Evolutionary conservation across 2,888 invertebrate species (phyloP), one percentile per base, ranked within the genome.

Genomic region (Drosophila cognata): DNA sequence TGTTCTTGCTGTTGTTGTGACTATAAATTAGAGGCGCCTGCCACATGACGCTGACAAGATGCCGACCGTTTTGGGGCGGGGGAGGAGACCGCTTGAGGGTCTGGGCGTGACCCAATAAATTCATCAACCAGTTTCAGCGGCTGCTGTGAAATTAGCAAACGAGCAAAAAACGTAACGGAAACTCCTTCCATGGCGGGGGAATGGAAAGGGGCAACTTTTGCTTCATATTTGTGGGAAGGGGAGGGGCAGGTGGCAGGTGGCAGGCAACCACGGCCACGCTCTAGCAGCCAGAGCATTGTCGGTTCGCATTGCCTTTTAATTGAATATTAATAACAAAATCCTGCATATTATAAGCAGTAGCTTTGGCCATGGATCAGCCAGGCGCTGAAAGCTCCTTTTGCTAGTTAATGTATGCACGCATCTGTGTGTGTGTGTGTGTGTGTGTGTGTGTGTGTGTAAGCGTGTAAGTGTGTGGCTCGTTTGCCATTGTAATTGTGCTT

Each of bases 301-400:
- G n/a, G 25, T 28, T 38, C 50, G 28, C 29, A n/a, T 21, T 63
- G 67, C 62, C 73, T 77, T 84, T 82, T 86, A 89, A 87, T 87
- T 87, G 90, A 87, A 87, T 87, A 89, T 87, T 87, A 87, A 87
- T 87, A 82, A 85, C 81, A 81, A 88, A 87, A 89, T 89, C 86
- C 86, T 76, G 84, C 88, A 85, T 88, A 85, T 83, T 81, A 85
- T 65, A 65, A 71, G 55, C 66, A 58, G 53, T 61, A 59, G 41
- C 48, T 8, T 25, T 46, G 46, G 48, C 48, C 57, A 69, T 58
- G 71, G 74, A 74, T 74, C 62, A 70, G 43, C 57, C 41, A 46
- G 58, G 16, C 36, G 36, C 35, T 25, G 21, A 46, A 46, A 63
- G 68, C 62, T 38, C 43, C 55, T 36, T 8, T n/a, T 13, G n/a